A percentile compares a stretch with the other conserved stretches of the same genome.
Evolutionary conservation across 2,888 invertebrate genomes (phyloP).

Genomic region (Aleiodes leptofemur): DNA sequence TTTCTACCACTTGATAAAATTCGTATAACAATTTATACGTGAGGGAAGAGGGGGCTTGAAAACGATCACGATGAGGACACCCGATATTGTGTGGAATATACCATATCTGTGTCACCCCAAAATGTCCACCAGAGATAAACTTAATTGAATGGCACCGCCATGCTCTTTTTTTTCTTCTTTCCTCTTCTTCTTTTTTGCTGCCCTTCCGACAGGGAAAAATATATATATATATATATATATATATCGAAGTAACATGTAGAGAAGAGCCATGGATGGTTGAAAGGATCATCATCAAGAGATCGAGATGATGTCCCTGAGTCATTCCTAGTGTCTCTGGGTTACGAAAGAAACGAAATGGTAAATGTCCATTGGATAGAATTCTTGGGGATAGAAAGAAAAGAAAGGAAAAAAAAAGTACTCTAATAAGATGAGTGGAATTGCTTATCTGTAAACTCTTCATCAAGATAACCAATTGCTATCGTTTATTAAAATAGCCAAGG

Average conservation of each 20-base stretch:
- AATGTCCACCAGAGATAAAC: constrained; percentile 63
- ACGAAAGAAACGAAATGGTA: constrained; percentile 17
- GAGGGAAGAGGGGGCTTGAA: constrained; percentile 35
- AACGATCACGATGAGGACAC: constrained; percentile 52
- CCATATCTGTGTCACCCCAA: constrained; percentile 58
- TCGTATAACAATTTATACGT: constrained; percentile 55
- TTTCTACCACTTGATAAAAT: constrained; percentile 46
- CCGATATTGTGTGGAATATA: constrained; percentile 41
- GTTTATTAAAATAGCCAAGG: neutral
- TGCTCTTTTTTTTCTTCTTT: constrained; percentile 16
- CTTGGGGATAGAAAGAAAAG: neutral
- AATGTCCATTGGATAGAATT: constrained; percentile 23
- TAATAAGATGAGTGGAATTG: constrained; percentile 33
- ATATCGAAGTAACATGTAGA: constrained; percentile 42
- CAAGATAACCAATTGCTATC: constrained; percentile 16
- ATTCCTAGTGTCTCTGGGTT: neutral
- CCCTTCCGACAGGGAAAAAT: constrained; percentile 30
- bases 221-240: constrained; percentile 23
- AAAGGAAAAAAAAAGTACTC: neutral
- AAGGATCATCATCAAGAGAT: constrained; percentile 28
- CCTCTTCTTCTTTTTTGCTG: constrained; percentile 4
- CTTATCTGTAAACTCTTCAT: constrained; percentile 9
- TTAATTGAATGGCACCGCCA: constrained; percentile 67
- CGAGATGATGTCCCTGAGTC: constrained; percentile 6
- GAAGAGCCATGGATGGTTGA: neutral